Conservation (phyloP, 1,140 invertebrate genomes). For the Ridgeia piscesae region DNA sequence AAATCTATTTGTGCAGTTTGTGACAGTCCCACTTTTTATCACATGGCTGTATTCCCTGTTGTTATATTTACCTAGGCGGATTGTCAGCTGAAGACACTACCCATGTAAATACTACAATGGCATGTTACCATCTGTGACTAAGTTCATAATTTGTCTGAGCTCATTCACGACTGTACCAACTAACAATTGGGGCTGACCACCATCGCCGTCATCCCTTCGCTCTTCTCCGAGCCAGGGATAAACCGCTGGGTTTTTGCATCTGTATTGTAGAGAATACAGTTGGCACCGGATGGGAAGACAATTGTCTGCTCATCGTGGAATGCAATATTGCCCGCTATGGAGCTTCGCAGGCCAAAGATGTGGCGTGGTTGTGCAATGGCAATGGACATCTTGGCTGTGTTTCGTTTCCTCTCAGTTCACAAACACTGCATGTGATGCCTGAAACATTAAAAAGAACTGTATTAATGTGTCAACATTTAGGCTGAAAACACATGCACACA, state of each 20-base stretch:
- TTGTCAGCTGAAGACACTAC: too few relatives aligned
- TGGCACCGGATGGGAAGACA: conserved; percentile 55
- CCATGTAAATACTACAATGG: too few relatives aligned
- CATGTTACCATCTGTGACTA: too few relatives aligned
- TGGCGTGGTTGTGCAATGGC: conserved; percentile 52
- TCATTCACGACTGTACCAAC: too few relatives aligned
- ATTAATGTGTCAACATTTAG: background rate
- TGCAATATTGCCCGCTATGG: conserved; percentile 40
- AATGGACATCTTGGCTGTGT: conserved; percentile 28
- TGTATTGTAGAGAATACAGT: conserved; percentile 59
- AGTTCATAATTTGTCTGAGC: too few relatives aligned
- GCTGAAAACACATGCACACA: too few relatives aligned
- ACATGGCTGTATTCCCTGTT: too few relatives aligned
- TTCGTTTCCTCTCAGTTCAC: background rate
- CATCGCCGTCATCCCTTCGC: conserved; percentile 54
- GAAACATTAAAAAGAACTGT: background rate
- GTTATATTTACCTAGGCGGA: too few relatives aligned
- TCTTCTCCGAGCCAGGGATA: conserved; percentile 56
- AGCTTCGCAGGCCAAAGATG: conserved; percentile 55
- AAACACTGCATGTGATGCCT: background rate
- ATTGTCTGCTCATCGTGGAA: conserved; percentile 46
- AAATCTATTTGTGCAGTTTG: too few relatives aligned
- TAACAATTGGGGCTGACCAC: conserved; percentile 58
- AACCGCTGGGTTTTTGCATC: conserved; percentile 60
- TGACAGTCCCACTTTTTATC: too few relatives aligned